Base-by-base conservation (phyloP, 2,113 vertebrate species). In the Polypterus bichir region DNA sequence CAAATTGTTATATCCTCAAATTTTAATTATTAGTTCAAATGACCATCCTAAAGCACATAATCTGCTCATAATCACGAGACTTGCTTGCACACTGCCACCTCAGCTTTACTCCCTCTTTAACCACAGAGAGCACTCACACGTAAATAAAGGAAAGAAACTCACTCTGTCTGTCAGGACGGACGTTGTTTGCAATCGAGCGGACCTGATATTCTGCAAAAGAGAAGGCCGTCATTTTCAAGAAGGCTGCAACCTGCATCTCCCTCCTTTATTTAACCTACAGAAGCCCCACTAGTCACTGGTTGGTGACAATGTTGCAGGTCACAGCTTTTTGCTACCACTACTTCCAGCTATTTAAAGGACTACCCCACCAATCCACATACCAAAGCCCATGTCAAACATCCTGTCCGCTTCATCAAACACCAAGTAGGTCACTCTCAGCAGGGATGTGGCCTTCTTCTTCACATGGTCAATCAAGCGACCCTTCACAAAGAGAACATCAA, bases 381-480 rank as follows among this genome's bases (percentile, higher is more conserved):
- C 96, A 66, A 99, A 99, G 2, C 96, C 96, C 96, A 99, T 99
- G 64, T 99, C 96, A 74, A 99, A 99, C 96, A 99, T 99, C 63
- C 95, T 88, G 76, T 99, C 96, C 8, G 96, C 96, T 84, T 99
- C 96, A 76, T 99, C 96, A 77, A 99, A 99, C 58, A 99, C 96
- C 68, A 99, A 86, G 78, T 97, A 98, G 60, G 93, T 88, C 62
- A 98, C 96, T 76, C 96, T 88, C 66, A 97, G 94, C 68, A 99
- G 88, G 66, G 95, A 94, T 0, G 96, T 99, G 52, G 96, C 93
- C 83, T 99, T 99, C 83, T 98, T 99, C 75, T 99, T 98, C 63
- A 99, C 93, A 1, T 99, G 96, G 80, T 99, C 96, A 70, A 99
- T 99, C 69, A 99, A 84, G 65, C 96, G 93, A 66, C 96, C 96